Base-by-base conservation (phyloP, 23 tunicate species). In the Corella eumyota region DNA sequence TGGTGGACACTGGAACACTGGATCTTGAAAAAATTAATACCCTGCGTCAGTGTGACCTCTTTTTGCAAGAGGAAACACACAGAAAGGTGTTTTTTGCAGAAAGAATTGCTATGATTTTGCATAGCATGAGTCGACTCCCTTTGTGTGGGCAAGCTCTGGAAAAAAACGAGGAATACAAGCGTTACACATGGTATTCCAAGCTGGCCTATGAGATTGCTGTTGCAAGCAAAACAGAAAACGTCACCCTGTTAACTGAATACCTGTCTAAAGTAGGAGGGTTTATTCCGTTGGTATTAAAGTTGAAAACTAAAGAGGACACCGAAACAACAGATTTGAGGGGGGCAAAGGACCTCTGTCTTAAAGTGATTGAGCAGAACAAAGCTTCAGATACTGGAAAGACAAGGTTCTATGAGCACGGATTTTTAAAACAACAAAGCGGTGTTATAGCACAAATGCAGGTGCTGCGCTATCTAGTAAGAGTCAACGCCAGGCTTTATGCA, bases 51-150 rank as follows among this genome's bases (percentile, higher is more conserved):
- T 65, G 82, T 58, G 61, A 44, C 1, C 32, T 75, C 26, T 59
- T 84, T 45, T 45, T 84, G 34, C 25, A 64, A 2, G 64, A 68
- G 11, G 40, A 76, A 1, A 26, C 7, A 2, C 47, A 36, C 2
- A 21, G 5, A 19, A 38, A 45, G 7, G 34, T 69, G 5, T 74
- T 71, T 60, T 65, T 77, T 47, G 72, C 71, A 32, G 94, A 75
- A 50, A 50, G 83, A 55, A 38, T 84, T 24, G 77, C 83, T 32
- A 69, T 73, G 9, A 76, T 84, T 17, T 46, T 84, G 35, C 94
- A 84, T 52, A 68, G 78, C 45, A 31, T 55, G 29, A 81, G 94
- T 55, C 94, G 94, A 29, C 49, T 61, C 17, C 30, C 68, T 45
- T 44, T 74, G 7, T 84, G 64, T 63, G 56, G 50, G 45, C 68